Evolutionary conservation across 1,140 invertebrate genomes (phyloP), one percentile per base, ranked within the genome.

Genomic region (Ylistrum balloti): DNA sequence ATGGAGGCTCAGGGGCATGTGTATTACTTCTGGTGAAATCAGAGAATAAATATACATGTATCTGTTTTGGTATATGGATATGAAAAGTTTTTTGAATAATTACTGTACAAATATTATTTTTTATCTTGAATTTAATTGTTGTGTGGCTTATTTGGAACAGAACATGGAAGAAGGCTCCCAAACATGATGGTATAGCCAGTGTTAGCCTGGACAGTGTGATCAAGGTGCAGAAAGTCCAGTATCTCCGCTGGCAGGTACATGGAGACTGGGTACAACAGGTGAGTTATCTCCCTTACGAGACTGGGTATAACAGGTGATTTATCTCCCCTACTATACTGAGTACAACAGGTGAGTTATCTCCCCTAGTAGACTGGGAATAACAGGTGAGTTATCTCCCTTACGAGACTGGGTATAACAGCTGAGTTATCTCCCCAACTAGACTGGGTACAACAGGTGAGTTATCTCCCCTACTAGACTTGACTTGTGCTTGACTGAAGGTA

Each of bases 251-350:
- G 96, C 94, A 95, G 48, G 96, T 96, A 3, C 96, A 96, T 88
- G 93, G 92, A 28, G 96, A 96, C 89, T 96, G 96, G 96, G 95
- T 96, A 17, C 95, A 96, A 86, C 94, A 96, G 95, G 96, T 96
- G 41, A 90, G 91, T 74, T 15, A 38, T 38, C 11, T 74, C 56
- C 56, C 56, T 45, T 45, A 13, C 13, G 35, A 38, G 35, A 38
- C 5, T 96, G 96, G 96, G 95, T 96, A 22, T 95, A 96, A 87
- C 94, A 96, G 95, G 96, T 96, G 48, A 90, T 90, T 56, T 11
- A 34, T 35, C 9, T 48, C 45, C 45, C 45, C 13, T 38, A 13
- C 13, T 5, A 38, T n/a, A n/a, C n/a, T n/a, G 35, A 13, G 35
- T 38, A 38, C 35, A 38, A 13, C 35, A 38, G 35, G 35, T 38